Conservation (phyloP, 92 coral and sea anemone genomes). For the Paramuricea clavata region DNA sequence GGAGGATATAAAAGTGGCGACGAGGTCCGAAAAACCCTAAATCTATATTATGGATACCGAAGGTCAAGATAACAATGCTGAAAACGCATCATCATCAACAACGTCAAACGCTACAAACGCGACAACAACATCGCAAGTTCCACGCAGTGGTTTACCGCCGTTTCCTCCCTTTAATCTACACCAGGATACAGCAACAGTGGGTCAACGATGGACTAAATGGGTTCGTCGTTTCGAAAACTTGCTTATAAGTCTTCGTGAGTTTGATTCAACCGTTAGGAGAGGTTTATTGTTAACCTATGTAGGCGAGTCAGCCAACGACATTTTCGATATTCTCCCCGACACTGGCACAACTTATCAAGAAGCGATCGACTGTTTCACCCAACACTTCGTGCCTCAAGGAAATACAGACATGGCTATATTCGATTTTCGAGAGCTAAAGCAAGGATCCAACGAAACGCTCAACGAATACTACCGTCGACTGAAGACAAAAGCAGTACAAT, state of each 20-base stretch:
- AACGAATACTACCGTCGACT: slow-evolving; percentile 54
- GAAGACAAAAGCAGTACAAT: slow-evolving; percentile 52
- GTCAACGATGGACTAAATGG: slow-evolving; percentile 65
- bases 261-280: slow-evolving; percentile 56
- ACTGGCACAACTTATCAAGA: slow-evolving; percentile 52
- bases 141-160: slow-evolving; percentile 35
- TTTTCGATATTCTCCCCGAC: slow-evolving; percentile 58
- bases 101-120: neutral
- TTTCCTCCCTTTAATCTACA: slow-evolving; percentile 24
- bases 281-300: slow-evolving; percentile 69
- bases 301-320: slow-evolving; percentile 65
- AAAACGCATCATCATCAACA: slow-evolving; percentile 28
- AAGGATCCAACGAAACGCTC: slow-evolving; percentile 49
- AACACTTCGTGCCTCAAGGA: slow-evolving; percentile 34
- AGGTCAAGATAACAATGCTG: too few relatives aligned
- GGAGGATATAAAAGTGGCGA: slow-evolving; percentile 17
- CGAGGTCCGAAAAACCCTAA: slow-evolving; percentile 14
- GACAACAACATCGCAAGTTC: slow-evolving; percentile 30
- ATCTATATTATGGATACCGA: neutral
- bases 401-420: slow-evolving; percentile 55
- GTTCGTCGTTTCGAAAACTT: slow-evolving; percentile 57
- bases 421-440: slow-evolving; percentile 57
- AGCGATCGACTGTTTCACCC: slow-evolving; percentile 40
- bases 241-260: slow-evolving; percentile 59
- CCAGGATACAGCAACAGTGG: slow-evolving; percentile 35